Conservation (phyloP, 2,113 vertebrate species). For the Ancistrus triradiatus region DNA sequence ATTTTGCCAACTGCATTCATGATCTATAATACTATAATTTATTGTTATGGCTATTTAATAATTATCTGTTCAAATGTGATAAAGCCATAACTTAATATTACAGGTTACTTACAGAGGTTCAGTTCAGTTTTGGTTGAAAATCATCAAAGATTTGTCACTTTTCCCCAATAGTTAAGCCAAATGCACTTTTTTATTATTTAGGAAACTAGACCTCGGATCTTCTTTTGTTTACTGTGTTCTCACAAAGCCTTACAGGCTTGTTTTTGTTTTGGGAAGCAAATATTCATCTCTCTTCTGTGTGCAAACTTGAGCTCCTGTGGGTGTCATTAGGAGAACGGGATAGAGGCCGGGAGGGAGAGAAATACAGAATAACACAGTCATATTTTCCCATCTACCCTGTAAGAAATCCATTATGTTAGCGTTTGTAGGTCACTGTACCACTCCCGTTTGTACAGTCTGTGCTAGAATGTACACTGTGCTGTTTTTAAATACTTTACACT, state of each 20-base stretch:
- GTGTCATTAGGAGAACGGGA: slow-evolving; percentile 7
- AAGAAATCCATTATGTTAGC: not conserved
- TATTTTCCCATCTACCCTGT: not conserved
- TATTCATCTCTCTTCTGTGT: slow-evolving; percentile 27
- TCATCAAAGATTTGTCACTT: not conserved
- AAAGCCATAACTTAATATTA: slow-evolving; percentile 9
- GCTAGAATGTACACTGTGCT: not conserved
- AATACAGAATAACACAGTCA: slow-evolving; percentile 4
- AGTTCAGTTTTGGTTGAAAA: slow-evolving; percentile 12
- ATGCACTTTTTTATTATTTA: slow-evolving; percentile 2
- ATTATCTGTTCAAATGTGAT: slow-evolving; percentile 26
- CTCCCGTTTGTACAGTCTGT: not conserved
- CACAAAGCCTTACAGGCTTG: not conserved
- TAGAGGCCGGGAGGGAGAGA: slow-evolving; percentile 9
- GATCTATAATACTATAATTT: slow-evolving; percentile 25
- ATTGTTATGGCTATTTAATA: slow-evolving; percentile 25
- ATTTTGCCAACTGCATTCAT: slow-evolving; percentile 26
- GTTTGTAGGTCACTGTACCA: not conserved
- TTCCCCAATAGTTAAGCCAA: slow-evolving; percentile 2
- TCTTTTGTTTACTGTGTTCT: slow-evolving; percentile 11
- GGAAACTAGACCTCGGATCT: not conserved
- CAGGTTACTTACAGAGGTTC: slow-evolving; percentile 14
- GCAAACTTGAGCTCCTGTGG: slow-evolving; percentile 10
- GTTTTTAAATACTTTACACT: slow-evolving; percentile 1
- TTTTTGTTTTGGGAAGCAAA: slow-evolving; percentile 18